A percentile compares a stretch with the other conserved stretches of the same genome.
Evolutionary conservation across 2,888 invertebrate species (phyloP).

Genomic region (Herminia tarsipennalis): DNA sequence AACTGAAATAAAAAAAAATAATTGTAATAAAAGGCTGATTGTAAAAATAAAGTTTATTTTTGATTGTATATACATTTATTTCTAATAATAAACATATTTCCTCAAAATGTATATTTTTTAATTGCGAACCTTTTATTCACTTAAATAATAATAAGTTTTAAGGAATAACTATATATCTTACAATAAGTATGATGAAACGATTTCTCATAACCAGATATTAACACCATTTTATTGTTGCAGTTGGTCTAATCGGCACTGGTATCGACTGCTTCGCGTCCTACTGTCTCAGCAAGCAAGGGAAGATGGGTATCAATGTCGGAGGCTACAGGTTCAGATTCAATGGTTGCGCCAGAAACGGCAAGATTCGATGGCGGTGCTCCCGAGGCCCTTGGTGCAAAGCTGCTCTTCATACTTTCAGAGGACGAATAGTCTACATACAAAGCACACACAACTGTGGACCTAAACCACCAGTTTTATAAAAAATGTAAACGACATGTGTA

Average conservation of each 20-base stretch:
- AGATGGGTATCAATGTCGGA: conserved; percentile 81
- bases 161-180: no score
- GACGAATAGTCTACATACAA: conserved; percentile 78
- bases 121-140: no score
- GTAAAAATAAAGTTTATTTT: no score
- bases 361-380: conserved; percentile 80
- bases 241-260: conserved; percentile 72
- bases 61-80: no score
- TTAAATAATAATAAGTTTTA: neutral
- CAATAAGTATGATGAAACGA: no score
- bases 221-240: conserved; percentile 48
- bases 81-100: no score
- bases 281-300: conserved; percentile 81
- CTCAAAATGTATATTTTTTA: no score
- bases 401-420: conserved; percentile 76
- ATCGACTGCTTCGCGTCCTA: conserved; percentile 77
- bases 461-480: conserved; percentile 60
- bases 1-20: neutral
- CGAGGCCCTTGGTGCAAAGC: conserved; percentile 81
- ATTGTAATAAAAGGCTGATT: no score
- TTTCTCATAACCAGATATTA: conserved; percentile 20
- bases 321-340: conserved; percentile 80
- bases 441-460: conserved; percentile 79
- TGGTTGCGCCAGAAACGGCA: conserved; percentile 78
- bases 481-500: conserved; percentile 1